Percentiles rank a stretch among this genome's conserved stretches.
phyloP scores from a whole-genome alignment of 2,113 vertebrate genomes.

The Tonatia bakeri region DNA sequence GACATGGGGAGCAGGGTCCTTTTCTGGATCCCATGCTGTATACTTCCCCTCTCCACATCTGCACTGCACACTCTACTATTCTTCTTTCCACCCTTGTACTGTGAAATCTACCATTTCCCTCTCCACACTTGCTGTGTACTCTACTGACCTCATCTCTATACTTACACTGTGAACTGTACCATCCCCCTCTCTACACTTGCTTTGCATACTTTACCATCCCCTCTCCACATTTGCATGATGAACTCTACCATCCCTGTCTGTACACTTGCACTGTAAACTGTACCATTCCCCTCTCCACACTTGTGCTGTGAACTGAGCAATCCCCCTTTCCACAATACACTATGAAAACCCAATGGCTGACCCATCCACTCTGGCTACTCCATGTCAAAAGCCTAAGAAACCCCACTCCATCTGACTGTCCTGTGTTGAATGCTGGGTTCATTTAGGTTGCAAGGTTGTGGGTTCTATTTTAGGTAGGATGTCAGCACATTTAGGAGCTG shows the following conservation, averaged over 20 bases:
- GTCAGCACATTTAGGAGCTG: background rate
- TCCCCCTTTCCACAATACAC: background rate
- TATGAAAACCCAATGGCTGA: background rate
- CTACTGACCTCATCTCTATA: background rate
- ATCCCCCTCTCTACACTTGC: too few species aligned
- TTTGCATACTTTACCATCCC: background rate
- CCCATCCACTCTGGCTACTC: background rate
- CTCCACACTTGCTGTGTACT: too few species aligned
- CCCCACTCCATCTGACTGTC: background rate
- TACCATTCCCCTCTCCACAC: background rate
- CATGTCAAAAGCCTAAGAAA: background rate
- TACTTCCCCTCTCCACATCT: background rate
- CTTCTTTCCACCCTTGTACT: background rate
- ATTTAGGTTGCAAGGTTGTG: background rate
- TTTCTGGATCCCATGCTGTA: background rate
- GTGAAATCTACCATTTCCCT: background rate
- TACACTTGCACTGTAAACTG: background rate
- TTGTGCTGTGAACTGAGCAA: background rate
- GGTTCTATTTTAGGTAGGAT: slow-evolving; percentile 40
- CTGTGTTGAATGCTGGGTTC: background rate
- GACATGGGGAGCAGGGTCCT: background rate
- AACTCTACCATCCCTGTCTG: background rate
- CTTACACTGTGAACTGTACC: background rate
- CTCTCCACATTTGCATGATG: too few species aligned
- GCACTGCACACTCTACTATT: background rate